A percentile compares a stretch with the other conserved stretches of the same genome.
Conservation (phyloP, 2,797 vertebrate species). For the Phaenicophaeus curvirostris region DNA sequence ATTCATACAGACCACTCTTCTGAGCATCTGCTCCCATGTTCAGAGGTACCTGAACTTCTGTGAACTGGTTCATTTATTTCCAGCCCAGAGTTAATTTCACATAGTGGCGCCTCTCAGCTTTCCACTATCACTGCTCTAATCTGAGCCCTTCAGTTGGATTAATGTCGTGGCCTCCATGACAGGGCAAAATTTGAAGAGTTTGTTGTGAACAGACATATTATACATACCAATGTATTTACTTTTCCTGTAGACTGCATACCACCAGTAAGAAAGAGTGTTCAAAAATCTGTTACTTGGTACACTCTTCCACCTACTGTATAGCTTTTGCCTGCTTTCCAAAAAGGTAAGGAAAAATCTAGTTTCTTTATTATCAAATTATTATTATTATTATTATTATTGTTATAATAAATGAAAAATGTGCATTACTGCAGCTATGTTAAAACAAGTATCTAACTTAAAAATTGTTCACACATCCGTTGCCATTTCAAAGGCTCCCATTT, state of each 20-base stretch:
- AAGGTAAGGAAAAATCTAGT: conserved; percentile 78
- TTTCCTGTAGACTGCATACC: conserved; percentile 82
- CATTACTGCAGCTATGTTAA: neutral
- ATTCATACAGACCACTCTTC: neutral
- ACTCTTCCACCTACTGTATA: conserved; percentile 85
- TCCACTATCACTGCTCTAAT: neutral
- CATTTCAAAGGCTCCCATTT: accelerated
- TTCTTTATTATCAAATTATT: conserved; percentile 32
- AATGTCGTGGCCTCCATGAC: neutral
- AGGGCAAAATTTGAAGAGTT: conserved; percentile 15
- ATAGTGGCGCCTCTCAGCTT: neutral
- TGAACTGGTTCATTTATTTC: neutral
- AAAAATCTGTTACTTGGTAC: conserved; percentile 85
- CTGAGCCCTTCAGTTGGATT: neutral
- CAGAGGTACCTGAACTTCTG: conserved; percentile 69
- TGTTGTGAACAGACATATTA: conserved; percentile 48
- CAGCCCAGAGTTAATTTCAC: neutral
- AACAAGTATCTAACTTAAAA: neutral
- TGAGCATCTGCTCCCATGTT: conserved; percentile 33
- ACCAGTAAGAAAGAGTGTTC: conserved; percentile 84
- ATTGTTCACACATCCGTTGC: neutral
- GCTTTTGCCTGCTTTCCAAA: conserved; percentile 80
- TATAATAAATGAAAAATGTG: neutral
- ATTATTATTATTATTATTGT: neutral
- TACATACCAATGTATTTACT: conserved; percentile 80